Evolutionary conservation across 1,140 invertebrate genomes (phyloP), one percentile per base, ranked within the genome.

Genomic region (Amphibalanus amphitrite): DNA sequence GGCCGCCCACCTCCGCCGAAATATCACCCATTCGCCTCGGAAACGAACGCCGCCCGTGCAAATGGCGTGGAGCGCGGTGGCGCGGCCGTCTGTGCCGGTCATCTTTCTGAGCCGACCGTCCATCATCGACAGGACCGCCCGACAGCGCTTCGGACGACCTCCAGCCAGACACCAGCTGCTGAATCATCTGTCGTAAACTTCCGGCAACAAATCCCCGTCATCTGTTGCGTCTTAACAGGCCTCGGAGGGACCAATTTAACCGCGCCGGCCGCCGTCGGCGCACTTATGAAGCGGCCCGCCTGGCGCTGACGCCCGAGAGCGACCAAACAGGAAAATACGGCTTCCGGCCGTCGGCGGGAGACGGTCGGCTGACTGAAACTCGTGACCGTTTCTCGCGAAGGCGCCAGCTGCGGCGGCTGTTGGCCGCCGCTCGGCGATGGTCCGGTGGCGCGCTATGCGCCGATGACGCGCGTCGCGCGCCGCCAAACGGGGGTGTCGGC

Each of bases 201-300:
- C 47, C 28, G 47, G 47, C n/a, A 59, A 69, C 47, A 69, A 69
- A 29, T 69, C n/a, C 47, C 26, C n/a, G 69, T 26, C n/a, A 69
- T 69, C n/a, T 26, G 38, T 26, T 69, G 26, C 8, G 38, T 69
- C 69, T 28, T 26, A 69, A 47, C 26, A 69, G 38, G n/a, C 28
- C 69, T 8, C 69, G 0, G 25, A 47, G 69, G 3, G 69, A 69
- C 59, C 69, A 29, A 64, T 47, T 69, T 69, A 64, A 28, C 38
- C 38, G 26, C 69, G 69, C 59, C n/a, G 59, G 1, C 28, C 38
- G 38, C n/a, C 38, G 59, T 28, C n/a, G 26, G 38, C 3, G 26
- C 69, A 40, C 59, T 69, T 69, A 6, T 59, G 47, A 59, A 59
- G 28, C 69, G 28, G n/a, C 69, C n/a, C 26, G 6, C 1, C 25